Conservation (phyloP, 1,140 invertebrate genomes). For the Anoplolepis gracilipes region DNA sequence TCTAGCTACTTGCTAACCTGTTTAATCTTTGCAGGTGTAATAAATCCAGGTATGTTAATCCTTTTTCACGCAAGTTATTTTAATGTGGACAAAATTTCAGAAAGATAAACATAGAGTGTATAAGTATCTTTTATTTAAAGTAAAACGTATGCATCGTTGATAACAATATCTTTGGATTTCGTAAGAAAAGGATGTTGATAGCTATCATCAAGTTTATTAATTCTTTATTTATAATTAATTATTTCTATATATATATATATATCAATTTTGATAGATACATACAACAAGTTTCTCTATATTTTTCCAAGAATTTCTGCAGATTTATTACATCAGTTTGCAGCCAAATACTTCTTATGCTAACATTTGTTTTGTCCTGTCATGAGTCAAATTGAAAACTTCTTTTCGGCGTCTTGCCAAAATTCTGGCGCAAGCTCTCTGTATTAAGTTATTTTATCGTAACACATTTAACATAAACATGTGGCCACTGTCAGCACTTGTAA, state of each 20-base stretch:
- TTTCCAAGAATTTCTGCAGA: not conserved
- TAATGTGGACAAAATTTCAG: not conserved
- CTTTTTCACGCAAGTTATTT: slow-evolving; percentile 26
- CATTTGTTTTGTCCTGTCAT: slow-evolving; percentile 7
- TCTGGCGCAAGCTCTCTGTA: not conserved
- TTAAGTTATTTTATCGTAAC: not conserved
- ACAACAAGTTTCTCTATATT: not conserved
- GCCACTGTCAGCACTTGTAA: slow-evolving; percentile 7
- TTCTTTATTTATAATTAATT: not conserved
- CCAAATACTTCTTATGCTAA: not conserved
- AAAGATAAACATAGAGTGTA: not conserved
- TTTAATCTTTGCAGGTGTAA: not conserved
- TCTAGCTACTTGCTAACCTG: slow-evolving; percentile 21
- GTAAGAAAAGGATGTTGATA: not conserved
- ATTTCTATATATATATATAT: not conserved
- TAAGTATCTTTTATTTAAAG: not conserved
- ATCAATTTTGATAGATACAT: not conserved
- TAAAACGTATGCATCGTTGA: not conserved
- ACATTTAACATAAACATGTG: slow-evolving; percentile 16
- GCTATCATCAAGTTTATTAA: not conserved
- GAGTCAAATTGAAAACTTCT: slow-evolving; percentile 42
- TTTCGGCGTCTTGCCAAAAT: slow-evolving; percentile 32
- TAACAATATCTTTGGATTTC: not conserved
- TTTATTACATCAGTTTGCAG: not conserved
- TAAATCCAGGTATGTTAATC: not conserved